Conservation (phyloP, 2,113 vertebrate genomes). For the Phrynocephalus versicolor region DNA sequence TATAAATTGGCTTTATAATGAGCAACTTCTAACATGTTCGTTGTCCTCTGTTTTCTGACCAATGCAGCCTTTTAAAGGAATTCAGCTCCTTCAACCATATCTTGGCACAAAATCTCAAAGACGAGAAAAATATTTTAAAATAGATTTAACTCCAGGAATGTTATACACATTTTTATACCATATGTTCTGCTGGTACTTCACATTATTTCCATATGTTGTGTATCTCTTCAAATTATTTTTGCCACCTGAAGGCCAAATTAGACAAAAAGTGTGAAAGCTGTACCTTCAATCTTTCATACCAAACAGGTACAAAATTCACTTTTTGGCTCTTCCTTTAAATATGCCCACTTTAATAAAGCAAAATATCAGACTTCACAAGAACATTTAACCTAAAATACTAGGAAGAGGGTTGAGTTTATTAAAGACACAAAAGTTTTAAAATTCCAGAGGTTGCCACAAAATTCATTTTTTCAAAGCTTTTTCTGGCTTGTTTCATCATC, state of each 20-base stretch:
- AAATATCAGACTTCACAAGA: background rate
- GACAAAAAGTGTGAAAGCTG: background rate
- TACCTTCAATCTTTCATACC: background rate
- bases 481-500: background rate
- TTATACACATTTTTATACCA: background rate
- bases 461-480: background rate
- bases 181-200: background rate
- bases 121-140: too few relatives aligned
- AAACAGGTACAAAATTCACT: background rate
- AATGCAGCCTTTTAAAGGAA: background rate
- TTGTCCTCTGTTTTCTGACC: background rate
- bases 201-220: background rate
- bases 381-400: background rate
- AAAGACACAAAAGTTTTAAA: background rate
- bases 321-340: background rate
- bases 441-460: background rate
- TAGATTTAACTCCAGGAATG: background rate
- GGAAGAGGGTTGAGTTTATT: background rate
- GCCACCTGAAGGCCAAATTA: background rate
- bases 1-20: too few relatives aligned
- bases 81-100: background rate
- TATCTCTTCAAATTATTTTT: background rate
- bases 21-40: too few relatives aligned
- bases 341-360: background rate
- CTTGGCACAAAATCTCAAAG: background rate